These are phyloP conservation scores for Glandiceps talaboti DNA, from an alignment of 53 echinoderm and acorn worm genomes.

Conservation along the genomic window DNA sequence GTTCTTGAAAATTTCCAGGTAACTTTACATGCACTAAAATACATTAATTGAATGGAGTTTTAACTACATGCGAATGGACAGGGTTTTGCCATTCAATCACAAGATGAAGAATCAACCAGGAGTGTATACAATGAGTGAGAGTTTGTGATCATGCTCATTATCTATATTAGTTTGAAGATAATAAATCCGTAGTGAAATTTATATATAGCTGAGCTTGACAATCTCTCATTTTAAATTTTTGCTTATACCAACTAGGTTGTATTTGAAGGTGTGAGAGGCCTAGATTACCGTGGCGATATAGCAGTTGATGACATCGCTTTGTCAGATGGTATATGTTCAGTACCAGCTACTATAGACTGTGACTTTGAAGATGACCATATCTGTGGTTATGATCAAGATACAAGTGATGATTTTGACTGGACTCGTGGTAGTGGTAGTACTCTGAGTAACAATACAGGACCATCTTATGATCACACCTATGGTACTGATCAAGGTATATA, in stretches of 20 bases:
- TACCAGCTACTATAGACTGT: not conserved
- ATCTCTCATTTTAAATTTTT: too few species aligned
- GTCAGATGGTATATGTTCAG: slow-evolving; percentile 11
- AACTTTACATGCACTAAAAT: too few species aligned
- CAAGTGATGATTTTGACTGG: slow-evolving; percentile 55
- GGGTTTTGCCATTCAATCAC: too few species aligned
- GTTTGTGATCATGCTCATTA: too few species aligned
- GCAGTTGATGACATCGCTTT: slow-evolving; percentile 42
- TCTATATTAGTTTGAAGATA: too few species aligned
- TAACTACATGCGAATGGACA: too few species aligned
- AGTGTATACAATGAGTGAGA: too few species aligned
- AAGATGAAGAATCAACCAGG: too few species aligned
- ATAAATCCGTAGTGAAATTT: too few species aligned
- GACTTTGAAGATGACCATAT: slow-evolving; percentile 30
- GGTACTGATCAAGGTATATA: slow-evolving; percentile 40
- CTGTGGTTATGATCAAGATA: slow-evolving; percentile 44
- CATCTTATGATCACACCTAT: slow-evolving; percentile 50
- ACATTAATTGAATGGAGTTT: too few species aligned
- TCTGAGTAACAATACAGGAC: slow-evolving; percentile 23
- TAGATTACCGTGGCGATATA: slow-evolving; percentile 28
- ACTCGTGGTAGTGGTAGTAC: slow-evolving; percentile 19
- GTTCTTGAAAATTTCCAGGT: slow-evolving; percentile 56
- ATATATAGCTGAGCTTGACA: too few species aligned
- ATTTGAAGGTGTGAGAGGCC: slow-evolving; percentile 31
- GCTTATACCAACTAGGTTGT: slow-evolving; percentile 15